Evolutionary conservation across 2,797 vertebrate genomes (phyloP).

Genomic region (Ataeniobius toweri): DNA sequence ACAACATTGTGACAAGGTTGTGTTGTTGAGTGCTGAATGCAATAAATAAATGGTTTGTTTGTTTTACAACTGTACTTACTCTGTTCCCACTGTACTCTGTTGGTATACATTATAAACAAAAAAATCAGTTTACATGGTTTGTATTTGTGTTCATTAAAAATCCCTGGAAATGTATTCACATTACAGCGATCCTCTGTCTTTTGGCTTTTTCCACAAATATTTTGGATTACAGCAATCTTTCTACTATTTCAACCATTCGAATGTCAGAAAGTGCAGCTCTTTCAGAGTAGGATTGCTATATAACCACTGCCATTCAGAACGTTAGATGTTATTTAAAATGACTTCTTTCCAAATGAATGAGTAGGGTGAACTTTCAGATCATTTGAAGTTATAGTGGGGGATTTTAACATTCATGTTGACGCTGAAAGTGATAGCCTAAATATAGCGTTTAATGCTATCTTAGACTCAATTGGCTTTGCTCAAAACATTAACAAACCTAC

Average conservation of each 20-base stretch:
- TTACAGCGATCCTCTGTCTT: background rate
- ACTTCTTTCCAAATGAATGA: background rate
- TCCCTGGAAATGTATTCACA: background rate
- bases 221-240: background rate
- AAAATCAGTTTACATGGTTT: constrained; percentile 45
- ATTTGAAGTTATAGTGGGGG: background rate
- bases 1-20: constrained; percentile 45
- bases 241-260: background rate
- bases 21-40: constrained; percentile 70
- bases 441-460: too few species aligned
- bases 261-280: background rate
- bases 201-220: background rate
- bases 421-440: too few species aligned
- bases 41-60: constrained; percentile 66
- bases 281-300: background rate
- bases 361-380: background rate
- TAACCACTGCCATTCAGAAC: background rate
- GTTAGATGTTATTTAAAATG: background rate
- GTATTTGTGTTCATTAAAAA: background rate
- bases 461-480: too few species aligned
- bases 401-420: too few species aligned
- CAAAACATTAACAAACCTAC: too few species aligned
- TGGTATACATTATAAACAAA: constrained; percentile 67
- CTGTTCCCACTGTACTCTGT: constrained; percentile 62
- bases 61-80: constrained; percentile 49